Evolutionary conservation across 2,797 vertebrate species (phyloP), one percentile per base, ranked within the genome.

Genomic region (Sebastes taczanowskii): DNA sequence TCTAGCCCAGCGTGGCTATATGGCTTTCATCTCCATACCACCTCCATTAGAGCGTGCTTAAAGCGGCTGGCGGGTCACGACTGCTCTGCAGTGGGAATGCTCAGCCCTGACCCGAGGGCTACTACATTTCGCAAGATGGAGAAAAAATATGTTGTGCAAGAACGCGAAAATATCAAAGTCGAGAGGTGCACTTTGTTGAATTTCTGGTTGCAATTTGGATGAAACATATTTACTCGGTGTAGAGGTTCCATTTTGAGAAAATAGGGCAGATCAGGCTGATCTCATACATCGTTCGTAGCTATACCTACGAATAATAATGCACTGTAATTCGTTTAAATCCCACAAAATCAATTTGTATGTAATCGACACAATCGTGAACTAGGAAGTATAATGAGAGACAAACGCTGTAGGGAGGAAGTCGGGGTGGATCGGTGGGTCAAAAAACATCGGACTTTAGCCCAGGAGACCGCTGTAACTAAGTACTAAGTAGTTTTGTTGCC

Each of bases 21-120:
- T 38, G 56, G 78, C 80, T 84, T 81, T 87, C 67, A 78, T 89
- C 86, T 85, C 72, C 76, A 78, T 66, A 68, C 75, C 77, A 35
- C 74, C 65, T 79, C 75, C 65, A 78, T 79, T 73, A 71, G 73
- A 81, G 23, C 34, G 11, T 29, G 72, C 84, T 60, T 66, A 25
- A 76, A 82, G 35, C 1, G 1, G 34, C 53, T n/a, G 73, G 76
- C 75, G 59, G 77, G 81, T 74, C 72, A 53, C 27, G 66, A 52
- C 55, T 23, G n/a, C 16, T 72, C 55, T 34, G 7, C 38, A 11
- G 49, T 14, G 30, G 38, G 38, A 65, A 27, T 4, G 49, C 34
- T 56, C 2, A 7, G 29, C 32, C 65, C 67, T 46, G 62, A 76
- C 80, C 71, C 14, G 32, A 30, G 56, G 49, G 23, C 34, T 34